Base-by-base conservation (phyloP, 2,113 vertebrate genomes). In the Xiphias gladius region DNA sequence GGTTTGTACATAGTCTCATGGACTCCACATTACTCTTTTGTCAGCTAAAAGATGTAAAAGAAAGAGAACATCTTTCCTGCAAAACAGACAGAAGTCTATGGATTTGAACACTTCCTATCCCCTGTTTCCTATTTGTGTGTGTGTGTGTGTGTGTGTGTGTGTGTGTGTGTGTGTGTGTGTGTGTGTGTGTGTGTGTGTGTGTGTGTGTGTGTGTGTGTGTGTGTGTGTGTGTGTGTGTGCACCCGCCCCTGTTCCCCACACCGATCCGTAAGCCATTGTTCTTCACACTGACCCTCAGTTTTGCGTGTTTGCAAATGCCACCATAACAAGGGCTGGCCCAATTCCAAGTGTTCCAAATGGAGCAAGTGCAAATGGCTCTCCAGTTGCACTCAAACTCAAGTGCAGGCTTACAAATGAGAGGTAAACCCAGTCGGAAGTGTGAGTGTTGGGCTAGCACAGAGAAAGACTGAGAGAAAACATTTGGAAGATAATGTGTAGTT, bases 271-370 rank as follows among this genome's bases (percentile, higher is more conserved):
- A 68, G 32, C 43, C 39, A 48, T 1, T 26, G 50, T 76, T 66
- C 67, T 75, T 55, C 35, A 57, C 76, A 39, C 55, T 76, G 57
- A 54, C 39, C 19, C 64, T 62, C 63, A 69, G 48, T 28, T 65
- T 52, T 75, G 28, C 20, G 8, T 80, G 46, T 54, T 41, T 24
- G 69, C n/a, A 28, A 81, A 76, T 58, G 41, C 48, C 41, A 79
- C 52, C 35, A 66, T 48, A 81, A 83, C 63, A 74, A 86, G 67
- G n/a, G 32, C 64, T 71, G 75, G 67, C 32, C 8, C 7, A n/a
- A 19, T 67, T 77, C 78, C 63, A 77, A 39, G 14, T 73, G 46
- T 73, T 35, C 58, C 66, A 79, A 22, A 55, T 13, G 5, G 17
- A 43, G 52, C 26, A 20, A 76, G 35, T 22, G 30, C 37, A 62